phyloP scores from a whole-genome alignment of 2,888 invertebrate species.

The Platycheirus albimanus region DNA sequence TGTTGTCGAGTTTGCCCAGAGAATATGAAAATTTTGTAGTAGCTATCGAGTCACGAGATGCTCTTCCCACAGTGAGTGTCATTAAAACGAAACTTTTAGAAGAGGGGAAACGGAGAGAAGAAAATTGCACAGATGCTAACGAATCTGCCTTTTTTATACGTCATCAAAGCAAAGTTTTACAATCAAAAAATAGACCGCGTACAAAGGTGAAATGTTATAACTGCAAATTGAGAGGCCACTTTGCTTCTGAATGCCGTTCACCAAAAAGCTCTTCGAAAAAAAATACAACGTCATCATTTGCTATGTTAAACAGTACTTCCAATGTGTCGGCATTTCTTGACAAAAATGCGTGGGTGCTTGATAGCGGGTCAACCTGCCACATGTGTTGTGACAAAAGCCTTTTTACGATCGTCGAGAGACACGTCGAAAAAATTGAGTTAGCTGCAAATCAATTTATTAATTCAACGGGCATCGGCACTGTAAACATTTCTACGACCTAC shows the following conservation, averaged over 20 bases:
- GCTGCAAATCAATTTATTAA: slow-evolving; percentile 17
- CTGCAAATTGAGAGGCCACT: slow-evolving; percentile 2
- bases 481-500: neutral
- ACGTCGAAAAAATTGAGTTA: slow-evolving; percentile 9
- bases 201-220: neutral
- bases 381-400: slow-evolving; percentile 28
- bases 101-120: neutral
- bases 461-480: slow-evolving; percentile 4
- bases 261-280: neutral
- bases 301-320: neutral
- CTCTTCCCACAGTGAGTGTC: neutral
- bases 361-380: slow-evolving; percentile 24
- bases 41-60: neutral
- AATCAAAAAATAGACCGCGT: neutral
- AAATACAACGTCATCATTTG: slow-evolving; percentile 13
- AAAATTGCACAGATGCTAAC: neutral
- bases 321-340: neutral
- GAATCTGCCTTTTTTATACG: neutral
- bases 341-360: slow-evolving; percentile 25
- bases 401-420: slow-evolving; percentile 15
- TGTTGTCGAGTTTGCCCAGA: neutral
- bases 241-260: slow-evolving; percentile 13
- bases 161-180: slow-evolving; percentile 2
- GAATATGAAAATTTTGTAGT: neutral
- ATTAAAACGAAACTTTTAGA: neutral